phyloP scores from a whole-genome alignment of 2,797 vertebrate species.

The Premnoplex brunnescens region DNA sequence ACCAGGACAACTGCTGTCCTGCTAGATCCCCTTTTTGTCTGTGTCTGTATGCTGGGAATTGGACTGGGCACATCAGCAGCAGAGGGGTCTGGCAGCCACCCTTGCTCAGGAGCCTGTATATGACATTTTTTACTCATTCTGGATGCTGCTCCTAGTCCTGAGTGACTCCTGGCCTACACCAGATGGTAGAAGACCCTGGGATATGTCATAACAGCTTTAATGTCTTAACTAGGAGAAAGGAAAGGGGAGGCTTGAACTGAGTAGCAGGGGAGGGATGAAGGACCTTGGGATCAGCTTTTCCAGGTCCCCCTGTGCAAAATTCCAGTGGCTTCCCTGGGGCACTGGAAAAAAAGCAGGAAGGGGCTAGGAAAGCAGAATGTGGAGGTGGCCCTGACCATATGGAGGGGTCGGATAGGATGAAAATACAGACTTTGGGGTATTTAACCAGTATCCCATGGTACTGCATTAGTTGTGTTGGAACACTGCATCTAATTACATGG shows the following conservation, averaged over 20 bases:
- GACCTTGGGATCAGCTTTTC: neutral
- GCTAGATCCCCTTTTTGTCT: neutral
- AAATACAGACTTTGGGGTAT: neutral
- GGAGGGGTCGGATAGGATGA: neutral
- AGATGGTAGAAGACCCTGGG: neutral
- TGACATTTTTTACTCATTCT: neutral
- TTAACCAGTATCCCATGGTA: neutral
- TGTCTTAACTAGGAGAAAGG: neutral
- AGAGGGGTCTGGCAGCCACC: neutral
- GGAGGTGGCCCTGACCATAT: neutral
- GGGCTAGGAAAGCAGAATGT: neutral
- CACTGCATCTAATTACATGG: neutral
- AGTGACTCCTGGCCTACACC: neutral
- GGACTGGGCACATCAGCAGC: neutral
- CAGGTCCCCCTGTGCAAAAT: neutral
- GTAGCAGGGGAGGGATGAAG: neutral
- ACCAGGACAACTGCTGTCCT: neutral
- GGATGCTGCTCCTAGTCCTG: neutral
- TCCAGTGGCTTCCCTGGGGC: neutral
- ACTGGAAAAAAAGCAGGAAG: neutral
- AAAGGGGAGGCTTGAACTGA: neutral
- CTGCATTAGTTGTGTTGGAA: neutral
- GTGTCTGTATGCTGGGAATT: rapidly evolving
- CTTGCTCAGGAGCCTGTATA: neutral
- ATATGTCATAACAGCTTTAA: neutral